Evolutionary conservation across 2,797 vertebrate species (phyloP).

Genomic region (Argentina silus): DNA sequence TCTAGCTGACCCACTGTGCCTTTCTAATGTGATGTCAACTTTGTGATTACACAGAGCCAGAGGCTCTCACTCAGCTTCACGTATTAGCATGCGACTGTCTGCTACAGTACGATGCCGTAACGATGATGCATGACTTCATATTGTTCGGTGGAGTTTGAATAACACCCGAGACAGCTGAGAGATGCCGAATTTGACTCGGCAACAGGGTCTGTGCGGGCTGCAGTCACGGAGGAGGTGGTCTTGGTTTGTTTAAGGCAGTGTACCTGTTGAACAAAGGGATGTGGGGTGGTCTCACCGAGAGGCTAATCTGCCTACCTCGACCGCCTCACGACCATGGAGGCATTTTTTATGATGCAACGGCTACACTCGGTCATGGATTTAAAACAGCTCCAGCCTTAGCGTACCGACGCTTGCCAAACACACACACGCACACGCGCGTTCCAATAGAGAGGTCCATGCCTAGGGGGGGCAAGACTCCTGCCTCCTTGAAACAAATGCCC

Average conservation of each 20-base stretch:
- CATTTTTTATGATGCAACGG: background rate
- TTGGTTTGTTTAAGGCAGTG: background rate
- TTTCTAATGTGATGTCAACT: background rate
- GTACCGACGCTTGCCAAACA: background rate
- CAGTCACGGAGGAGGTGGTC: background rate
- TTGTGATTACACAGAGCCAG: background rate
- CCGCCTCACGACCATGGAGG: too few relatives aligned
- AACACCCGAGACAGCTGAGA: background rate
- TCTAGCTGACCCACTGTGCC: slow-evolving; percentile 12
- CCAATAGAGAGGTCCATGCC: slow-evolving; percentile 18
- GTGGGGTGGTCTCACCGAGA: background rate
- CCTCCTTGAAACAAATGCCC: slow-evolving; percentile 36
- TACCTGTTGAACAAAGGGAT: background rate
- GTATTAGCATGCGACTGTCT: background rate
- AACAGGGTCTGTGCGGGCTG: background rate
- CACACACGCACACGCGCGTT: slow-evolving; percentile 34
- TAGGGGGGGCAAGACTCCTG: slow-evolving; percentile 23
- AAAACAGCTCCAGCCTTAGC: background rate
- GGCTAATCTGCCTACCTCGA: background rate
- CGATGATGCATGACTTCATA: too few relatives aligned
- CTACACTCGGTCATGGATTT: background rate
- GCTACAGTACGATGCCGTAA: too few relatives aligned
- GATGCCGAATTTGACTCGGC: background rate
- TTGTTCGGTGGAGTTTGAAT: background rate
- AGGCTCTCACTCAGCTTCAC: background rate